Base-by-base conservation (phyloP, 2,797 vertebrate species). In the Triplophysa yarkandensis region DNA sequence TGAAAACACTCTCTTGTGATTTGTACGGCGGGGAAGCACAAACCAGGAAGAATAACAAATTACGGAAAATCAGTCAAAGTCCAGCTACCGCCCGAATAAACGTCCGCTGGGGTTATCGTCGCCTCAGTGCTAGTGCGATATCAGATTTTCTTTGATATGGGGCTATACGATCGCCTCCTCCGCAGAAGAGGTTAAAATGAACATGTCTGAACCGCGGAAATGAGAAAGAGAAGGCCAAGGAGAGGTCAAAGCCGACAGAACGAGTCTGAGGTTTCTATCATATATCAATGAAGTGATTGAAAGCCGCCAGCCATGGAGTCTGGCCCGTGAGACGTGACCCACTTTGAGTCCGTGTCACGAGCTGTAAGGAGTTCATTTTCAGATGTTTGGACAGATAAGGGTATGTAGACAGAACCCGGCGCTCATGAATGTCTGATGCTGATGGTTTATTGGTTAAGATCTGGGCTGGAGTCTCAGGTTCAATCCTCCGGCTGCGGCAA, bases 31-130 rank as follows among this genome's bases (percentile, higher is more conserved):
- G 74, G 75, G 61, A 77, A 76, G 76, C 27, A n/a, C 71, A 80
- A 83, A 86, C 65, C 48, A 81, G 76, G 74, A 85, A 86, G 73
- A 84, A 82, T 74, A 82, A 77, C 77, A 82, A 75, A 79, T 81
- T 46, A 74, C 68, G 28, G n/a, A 13, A 63, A 82, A 80, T 80
- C 68, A 68, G 71, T 41, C 67, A 76, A 82, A 79, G 78, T 73
- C 55, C 6, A 46, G 76, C 74, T 70, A 80, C 73, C 14, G 52
- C 62, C 80, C 75, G 74, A 80, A 82, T 78, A 81, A 85, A 83
- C 46, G 62, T 70, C 76, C 67, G 50, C 34, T 55, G 64, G 44
- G 52, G 50, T 71, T 63, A 62, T 60, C 58, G 2, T 78, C 76
- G 61, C 66, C 57, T 58, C 21, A 27, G n/a, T 30, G 13, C 44